These are phyloP conservation scores for Bettongia penicillata DNA, from an alignment of 2,113 vertebrate genomes.

Conservation along the genomic window DNA sequence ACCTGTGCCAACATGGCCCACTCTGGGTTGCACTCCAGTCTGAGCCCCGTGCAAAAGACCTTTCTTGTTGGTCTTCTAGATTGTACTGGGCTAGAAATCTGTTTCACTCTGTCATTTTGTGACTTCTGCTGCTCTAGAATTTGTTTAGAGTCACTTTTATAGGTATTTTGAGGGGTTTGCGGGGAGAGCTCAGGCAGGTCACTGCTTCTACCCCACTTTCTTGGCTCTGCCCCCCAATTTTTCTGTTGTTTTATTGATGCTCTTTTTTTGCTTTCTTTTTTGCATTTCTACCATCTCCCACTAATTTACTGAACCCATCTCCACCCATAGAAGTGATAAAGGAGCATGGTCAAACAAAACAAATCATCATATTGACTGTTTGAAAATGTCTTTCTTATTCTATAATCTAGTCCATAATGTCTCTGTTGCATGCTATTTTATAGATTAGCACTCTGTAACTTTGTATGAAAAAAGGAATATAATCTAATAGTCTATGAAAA, in stretches of 20 bases:
- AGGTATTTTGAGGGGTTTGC: too few relatives aligned
- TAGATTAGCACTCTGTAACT: background rate
- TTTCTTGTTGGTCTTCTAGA: too few relatives aligned
- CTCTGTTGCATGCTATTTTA: background rate
- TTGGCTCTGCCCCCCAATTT: too few relatives aligned
- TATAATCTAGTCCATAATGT: background rate
- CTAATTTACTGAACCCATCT: background rate
- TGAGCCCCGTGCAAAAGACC: too few relatives aligned
- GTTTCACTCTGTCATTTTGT: too few relatives aligned
- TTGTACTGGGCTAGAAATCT: too few relatives aligned
- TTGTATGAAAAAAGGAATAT: background rate
- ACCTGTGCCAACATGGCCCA: too few relatives aligned
- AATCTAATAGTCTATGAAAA: background rate
- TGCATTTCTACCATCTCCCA: background rate
- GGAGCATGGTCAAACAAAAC: background rate
- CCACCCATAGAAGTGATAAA: background rate
- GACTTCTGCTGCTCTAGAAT: too few relatives aligned
- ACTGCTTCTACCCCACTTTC: too few relatives aligned
- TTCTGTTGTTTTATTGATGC: background rate
- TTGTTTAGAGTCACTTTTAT: too few relatives aligned
- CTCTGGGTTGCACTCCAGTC: too few relatives aligned
- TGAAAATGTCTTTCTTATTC: background rate
- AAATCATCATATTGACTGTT: background rate
- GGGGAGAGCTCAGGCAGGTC: too few relatives aligned
- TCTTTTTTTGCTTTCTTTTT: background rate